phyloP scores from a whole-genome alignment of 2,888 invertebrate species.

The Stomorhina lunata region DNA sequence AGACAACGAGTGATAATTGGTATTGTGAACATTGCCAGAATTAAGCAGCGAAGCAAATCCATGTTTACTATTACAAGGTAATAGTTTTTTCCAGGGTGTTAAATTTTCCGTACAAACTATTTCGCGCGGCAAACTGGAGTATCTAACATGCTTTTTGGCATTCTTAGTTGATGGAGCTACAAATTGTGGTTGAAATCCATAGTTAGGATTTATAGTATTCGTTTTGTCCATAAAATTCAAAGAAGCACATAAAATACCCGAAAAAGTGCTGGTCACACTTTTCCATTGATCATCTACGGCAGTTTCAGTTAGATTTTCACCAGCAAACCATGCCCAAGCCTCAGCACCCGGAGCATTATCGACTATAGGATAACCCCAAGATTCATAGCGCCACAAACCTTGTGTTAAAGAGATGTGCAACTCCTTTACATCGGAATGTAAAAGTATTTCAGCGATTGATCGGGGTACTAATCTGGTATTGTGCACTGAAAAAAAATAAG shows the following conservation, averaged over 20 bases:
- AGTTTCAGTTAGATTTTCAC: slow-evolving; percentile 79
- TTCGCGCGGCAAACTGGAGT: slow-evolving; percentile 96
- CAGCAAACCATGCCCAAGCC: slow-evolving; percentile 95
- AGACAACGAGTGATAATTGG: slow-evolving; percentile 94
- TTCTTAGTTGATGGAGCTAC: slow-evolving; percentile 82
- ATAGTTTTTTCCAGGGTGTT: slow-evolving; percentile 98
- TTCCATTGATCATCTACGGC: slow-evolving; percentile 91
- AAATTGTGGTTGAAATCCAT: slow-evolving; percentile 87
- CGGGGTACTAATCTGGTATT: slow-evolving; percentile 94
- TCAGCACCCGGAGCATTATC: slow-evolving; percentile 97
- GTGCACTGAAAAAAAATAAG: slow-evolving; percentile 83
- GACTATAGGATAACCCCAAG: slow-evolving; percentile 95
- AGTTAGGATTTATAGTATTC: slow-evolving; percentile 91
- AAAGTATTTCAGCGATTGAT: slow-evolving; percentile 92
- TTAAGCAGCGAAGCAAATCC: slow-evolving; percentile 94
- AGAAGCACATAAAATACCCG: slow-evolving; percentile 97
- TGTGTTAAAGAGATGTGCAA: slow-evolving; percentile 95
- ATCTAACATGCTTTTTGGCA: slow-evolving; percentile 82
- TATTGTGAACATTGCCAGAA: slow-evolving; percentile 94
- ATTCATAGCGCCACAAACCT: slow-evolving; percentile 95
- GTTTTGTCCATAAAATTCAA: slow-evolving; percentile 94
- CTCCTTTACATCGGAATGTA: slow-evolving; percentile 91
- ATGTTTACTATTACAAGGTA: slow-evolving; percentile 95
- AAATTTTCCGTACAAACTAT: slow-evolving; percentile 99
- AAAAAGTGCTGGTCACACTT: slow-evolving; percentile 92